Conservation (phyloP, 2,113 vertebrate genomes). For the Rhinoptilus africanus region DNA sequence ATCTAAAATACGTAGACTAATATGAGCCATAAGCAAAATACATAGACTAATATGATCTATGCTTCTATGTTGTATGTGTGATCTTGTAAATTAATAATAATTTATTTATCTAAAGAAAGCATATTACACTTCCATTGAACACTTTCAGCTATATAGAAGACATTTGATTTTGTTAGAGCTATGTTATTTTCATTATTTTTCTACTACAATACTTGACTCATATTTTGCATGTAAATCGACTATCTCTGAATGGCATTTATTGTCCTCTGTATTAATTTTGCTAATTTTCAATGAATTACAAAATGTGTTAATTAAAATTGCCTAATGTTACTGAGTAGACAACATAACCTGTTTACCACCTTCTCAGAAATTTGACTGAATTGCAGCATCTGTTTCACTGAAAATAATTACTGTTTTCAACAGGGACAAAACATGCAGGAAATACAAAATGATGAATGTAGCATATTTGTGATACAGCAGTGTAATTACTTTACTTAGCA, state of each 20-base stretch:
- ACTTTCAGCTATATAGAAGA: background rate
- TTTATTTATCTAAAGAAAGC: background rate
- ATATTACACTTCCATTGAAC: background rate
- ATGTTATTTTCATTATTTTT: background rate
- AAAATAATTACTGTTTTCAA: constrained; percentile 29
- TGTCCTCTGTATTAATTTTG: background rate
- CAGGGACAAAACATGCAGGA: constrained; percentile 15
- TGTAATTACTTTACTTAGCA: constrained; percentile 27
- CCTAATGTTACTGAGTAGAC: constrained; percentile 32
- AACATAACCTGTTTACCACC: constrained; percentile 56
- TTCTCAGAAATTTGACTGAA: constrained; percentile 59
- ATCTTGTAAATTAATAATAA: background rate
- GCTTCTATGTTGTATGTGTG: background rate
- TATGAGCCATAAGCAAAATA: background rate
- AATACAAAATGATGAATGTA: constrained; percentile 48
- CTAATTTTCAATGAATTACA: background rate
- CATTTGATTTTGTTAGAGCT: background rate
- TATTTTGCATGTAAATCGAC: background rate
- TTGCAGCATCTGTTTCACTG: background rate
- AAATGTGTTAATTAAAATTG: constrained; percentile 57
- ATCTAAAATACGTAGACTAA: background rate
- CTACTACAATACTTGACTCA: background rate
- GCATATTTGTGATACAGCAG: constrained; percentile 24
- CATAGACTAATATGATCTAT: background rate
- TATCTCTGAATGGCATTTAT: background rate